phyloP scores from a whole-genome alignment of 1,140 invertebrate species.

The Pseudoatta argentina region DNA sequence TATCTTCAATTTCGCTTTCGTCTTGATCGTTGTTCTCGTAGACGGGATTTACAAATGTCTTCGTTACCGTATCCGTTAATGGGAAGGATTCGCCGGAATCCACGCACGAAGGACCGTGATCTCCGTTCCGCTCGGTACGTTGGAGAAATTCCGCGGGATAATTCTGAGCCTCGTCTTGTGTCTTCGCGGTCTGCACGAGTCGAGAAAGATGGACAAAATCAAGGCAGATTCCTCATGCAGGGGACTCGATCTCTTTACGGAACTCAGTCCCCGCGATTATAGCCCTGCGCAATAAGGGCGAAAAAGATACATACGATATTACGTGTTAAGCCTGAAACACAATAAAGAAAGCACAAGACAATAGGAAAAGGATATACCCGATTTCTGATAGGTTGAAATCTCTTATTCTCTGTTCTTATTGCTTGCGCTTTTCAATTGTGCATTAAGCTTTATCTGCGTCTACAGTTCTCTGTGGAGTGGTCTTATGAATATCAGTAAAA shows the following conservation, averaged over 20 bases:
- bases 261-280: conserved; percentile 55
- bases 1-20: not conserved
- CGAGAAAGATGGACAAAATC: conserved; percentile 66
- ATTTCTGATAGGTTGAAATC: too few relatives aligned
- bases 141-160: conserved; percentile 65
- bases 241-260: conserved; percentile 29
- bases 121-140: conserved; percentile 5
- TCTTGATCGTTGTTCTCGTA: not conserved
- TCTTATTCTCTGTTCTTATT: too few relatives aligned
- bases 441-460: not conserved
- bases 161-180: conserved; percentile 69
- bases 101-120: conserved; percentile 19
- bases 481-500: conserved; percentile 4
- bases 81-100: conserved; percentile 7
- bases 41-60: conserved; percentile 28
- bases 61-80: not conserved
- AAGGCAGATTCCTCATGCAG: conserved; percentile 2
- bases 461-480: not conserved
- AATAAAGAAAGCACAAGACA: too few relatives aligned
- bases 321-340: too few relatives aligned
- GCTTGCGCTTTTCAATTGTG: too few relatives aligned
- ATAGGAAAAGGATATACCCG: too few relatives aligned
- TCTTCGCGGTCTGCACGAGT: conserved; percentile 62
- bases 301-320: conserved; percentile 18
- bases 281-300: conserved; percentile 42